Percentiles rank a stretch among this genome's conserved stretches.
Evolutionary conservation across 2,797 vertebrate species (phyloP).

Genomic region (Chrysocyon brachyurus): DNA sequence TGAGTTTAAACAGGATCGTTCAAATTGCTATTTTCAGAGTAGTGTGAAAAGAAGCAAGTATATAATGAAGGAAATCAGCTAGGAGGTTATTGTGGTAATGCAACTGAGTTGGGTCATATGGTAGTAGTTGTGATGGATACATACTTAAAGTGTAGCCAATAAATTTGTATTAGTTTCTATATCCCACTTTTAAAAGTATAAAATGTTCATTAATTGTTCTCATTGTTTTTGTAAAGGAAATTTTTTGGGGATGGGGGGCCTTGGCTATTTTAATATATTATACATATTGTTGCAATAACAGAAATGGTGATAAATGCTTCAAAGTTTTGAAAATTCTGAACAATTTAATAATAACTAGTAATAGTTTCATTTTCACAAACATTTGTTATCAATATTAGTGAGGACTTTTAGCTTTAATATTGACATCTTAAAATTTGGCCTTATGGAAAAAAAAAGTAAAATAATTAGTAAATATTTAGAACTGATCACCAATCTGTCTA

Average conservation of each 20-base stretch:
- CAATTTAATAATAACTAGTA: not conserved
- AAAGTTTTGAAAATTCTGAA: not conserved
- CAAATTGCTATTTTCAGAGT: not conserved
- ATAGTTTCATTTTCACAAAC: not conserved
- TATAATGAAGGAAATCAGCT: not conserved
- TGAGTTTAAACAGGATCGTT: not conserved
- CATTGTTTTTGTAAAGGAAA: not conserved
- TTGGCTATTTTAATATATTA: not conserved
- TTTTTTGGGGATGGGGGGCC: not conserved
- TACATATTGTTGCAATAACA: not conserved
- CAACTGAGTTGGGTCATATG: not conserved
- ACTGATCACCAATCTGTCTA: not conserved
- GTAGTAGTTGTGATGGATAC: not conserved
- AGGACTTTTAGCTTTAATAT: not conserved
- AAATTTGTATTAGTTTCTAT: not conserved
- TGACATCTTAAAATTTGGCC: not conserved
- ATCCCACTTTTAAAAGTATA: not conserved
- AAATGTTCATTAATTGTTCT: not conserved
- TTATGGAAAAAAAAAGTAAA: not conserved
- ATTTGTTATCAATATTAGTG: not conserved
- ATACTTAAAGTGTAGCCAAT: not conserved
- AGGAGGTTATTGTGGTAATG: not conserved
- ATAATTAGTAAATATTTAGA: not conserved
- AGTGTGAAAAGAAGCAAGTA: not conserved
- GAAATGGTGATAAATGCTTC: not conserved